These are phyloP conservation scores for Elephas maximus DNA, from an alignment of 2,113 vertebrate genomes.

Conservation along the genomic window DNA sequence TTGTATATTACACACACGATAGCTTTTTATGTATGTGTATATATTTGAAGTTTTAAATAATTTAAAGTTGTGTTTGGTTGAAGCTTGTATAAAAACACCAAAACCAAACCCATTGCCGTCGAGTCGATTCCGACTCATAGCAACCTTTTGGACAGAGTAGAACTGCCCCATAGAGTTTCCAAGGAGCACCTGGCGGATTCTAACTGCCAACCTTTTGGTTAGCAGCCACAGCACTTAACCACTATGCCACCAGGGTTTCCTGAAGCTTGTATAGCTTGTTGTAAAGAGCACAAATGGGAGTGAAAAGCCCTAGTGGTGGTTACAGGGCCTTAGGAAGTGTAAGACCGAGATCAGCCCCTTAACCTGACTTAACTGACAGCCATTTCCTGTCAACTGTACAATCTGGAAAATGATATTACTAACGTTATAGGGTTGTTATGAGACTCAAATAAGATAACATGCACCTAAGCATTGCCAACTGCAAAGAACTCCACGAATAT, in stretches of 20 bases:
- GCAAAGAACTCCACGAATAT: not conserved
- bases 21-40: not conserved
- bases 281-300: not conserved
- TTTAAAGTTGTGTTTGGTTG: not conserved
- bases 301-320: not conserved
- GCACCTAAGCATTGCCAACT: not conserved
- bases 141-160: too few species aligned
- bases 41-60: conserved; percentile 23
- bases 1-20: not conserved
- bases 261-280: not conserved
- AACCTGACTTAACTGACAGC: conserved; percentile 16
- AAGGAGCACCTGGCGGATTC: too few species aligned
- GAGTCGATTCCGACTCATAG: too few species aligned
- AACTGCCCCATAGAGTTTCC: too few species aligned
- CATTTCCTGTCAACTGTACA: conserved; percentile 12
- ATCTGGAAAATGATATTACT: conserved; percentile 19
- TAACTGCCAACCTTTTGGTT: too few species aligned
- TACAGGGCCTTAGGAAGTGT: not conserved
- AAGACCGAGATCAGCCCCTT: not conserved
- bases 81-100: not conserved
- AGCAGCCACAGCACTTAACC: too few species aligned
- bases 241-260: too few species aligned
- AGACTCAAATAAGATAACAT: conserved; percentile 14
- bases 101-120: too few species aligned
- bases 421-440: conserved; percentile 14